A percentile compares a stretch with the other conserved stretches of the same genome.
Conservation (phyloP, 2,797 vertebrate genomes). For the Scarus forsteni region DNA sequence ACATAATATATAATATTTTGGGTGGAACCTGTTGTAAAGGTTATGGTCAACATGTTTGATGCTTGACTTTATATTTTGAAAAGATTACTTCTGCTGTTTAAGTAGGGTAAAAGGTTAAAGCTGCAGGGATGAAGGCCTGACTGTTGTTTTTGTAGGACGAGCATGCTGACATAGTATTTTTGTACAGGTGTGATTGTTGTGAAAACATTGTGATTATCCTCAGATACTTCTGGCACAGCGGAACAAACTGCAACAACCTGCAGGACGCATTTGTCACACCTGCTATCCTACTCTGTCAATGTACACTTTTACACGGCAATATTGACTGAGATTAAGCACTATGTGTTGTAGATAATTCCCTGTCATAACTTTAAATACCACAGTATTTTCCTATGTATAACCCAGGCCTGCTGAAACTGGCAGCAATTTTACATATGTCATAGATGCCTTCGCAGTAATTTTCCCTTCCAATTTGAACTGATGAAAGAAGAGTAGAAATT, state of each 20-base stretch:
- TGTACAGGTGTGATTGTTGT: conserved; percentile 70
- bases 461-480: too few species aligned
- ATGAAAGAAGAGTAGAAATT: too few species aligned
- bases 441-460: too few species aligned
- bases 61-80: too few species aligned
- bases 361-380: neutral
- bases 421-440: too few species aligned
- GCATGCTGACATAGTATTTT: conserved; percentile 67
- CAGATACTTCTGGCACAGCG: conserved; percentile 32
- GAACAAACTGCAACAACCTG: conserved; percentile 56
- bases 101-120: neutral
- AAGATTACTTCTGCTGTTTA: too few species aligned
- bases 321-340: conserved; percentile 6
- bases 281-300: conserved; percentile 2
- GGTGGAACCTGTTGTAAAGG: too few species aligned
- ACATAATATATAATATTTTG: too few species aligned
- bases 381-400: too few species aligned
- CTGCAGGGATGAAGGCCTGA: neutral
- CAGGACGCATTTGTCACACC: conserved; percentile 36
- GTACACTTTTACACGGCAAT: neutral
- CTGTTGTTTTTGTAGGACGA: conserved; percentile 14
- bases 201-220: conserved; percentile 72
- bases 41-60: too few species aligned
- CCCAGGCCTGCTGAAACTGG: too few species aligned
- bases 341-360: neutral